Evolutionary conservation across 2,888 invertebrate species (phyloP), one percentile per base, ranked within the genome.

Genomic region (Teinopalpus imperialis): DNA sequence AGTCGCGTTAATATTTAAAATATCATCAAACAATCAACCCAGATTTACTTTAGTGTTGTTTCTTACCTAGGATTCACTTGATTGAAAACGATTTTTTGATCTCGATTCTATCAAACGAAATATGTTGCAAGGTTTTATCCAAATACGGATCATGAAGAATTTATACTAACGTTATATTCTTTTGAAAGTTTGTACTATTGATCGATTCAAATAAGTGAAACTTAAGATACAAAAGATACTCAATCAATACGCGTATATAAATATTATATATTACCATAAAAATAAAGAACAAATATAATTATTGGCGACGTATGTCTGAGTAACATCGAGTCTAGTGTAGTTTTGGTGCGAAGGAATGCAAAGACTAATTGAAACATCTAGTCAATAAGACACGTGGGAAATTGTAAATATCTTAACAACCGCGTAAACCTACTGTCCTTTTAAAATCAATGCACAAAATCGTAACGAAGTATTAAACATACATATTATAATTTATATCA

Each of bases 381-480:
- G 81, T 81, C 81, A 81, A 53, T 52, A 14, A 58, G 61, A 53
- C 67, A 66, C 61, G 62, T 61, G 53, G 52, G 49, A 48, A 57
- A 37, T 52, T 77, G 78, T 77, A 75, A 63, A 78, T 76, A 75
- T 59, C 54, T 59, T 18, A 55, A 54, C 53, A 46, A 56, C 52
- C 61, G 65, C 71, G 67, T 59, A 59, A 57, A 47, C 49, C 35
- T 59, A 45, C 54, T 47, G 34, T 39, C 42, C 53, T 43, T 42
- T 31, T 37, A 49, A 54, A 52, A 66, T 66, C 78, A 76, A 76
- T 81, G 83, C 86, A 82, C 80, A 77, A 78, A 61, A 53, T 51
- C 54, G 56, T 56, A 66, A 61, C 61, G 59, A 78, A 78, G 78
- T 85, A 86, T 85, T 82, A 77, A 74, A 79, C 74, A 83, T 80